These are phyloP conservation scores for Macrobrachium nipponense DNA, from an alignment of 1,140 invertebrate species.

Conservation along the genomic window DNA sequence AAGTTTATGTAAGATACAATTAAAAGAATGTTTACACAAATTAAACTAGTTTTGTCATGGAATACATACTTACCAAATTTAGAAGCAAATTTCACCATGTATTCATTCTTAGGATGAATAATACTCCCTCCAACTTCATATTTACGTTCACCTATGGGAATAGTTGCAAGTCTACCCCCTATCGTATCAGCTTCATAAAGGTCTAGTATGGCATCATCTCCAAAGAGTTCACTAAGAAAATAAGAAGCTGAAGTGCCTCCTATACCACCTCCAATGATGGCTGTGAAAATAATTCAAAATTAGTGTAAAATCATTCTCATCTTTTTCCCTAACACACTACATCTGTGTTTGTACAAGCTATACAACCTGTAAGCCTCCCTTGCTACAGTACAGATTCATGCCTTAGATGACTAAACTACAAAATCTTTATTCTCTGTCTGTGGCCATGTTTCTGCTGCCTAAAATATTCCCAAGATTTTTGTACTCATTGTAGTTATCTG, in stretches of 20 bases:
- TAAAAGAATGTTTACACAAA: not conserved
- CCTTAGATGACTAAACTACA: too few relatives aligned
- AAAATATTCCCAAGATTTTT: too few relatives aligned
- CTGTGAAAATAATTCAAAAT: conserved; percentile 67
- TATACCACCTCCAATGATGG: conserved; percentile 76
- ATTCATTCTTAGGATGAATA: conserved; percentile 75
- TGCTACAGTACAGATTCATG: too few relatives aligned
- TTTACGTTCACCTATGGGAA: conserved; percentile 70
- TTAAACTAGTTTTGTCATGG: not conserved
- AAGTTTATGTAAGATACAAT: not conserved
- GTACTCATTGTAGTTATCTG: too few relatives aligned
- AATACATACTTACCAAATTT: conserved; percentile 69
- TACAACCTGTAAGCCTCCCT: too few relatives aligned
- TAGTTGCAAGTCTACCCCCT: conserved; percentile 74
- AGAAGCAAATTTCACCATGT: conserved; percentile 74
- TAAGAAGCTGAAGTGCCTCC: conserved; percentile 75
- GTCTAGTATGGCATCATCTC: conserved; percentile 70
- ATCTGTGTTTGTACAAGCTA: too few relatives aligned
- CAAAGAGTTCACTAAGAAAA: conserved; percentile 72
- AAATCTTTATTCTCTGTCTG: too few relatives aligned
- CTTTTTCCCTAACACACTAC: too few relatives aligned
- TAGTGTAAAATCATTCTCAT: too few relatives aligned
- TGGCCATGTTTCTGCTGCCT: too few relatives aligned
- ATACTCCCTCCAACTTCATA: conserved; percentile 76
- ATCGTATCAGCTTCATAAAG: conserved; percentile 72